Base-by-base conservation (phyloP, 2,797 vertebrate genomes). In the Melanotaenia boesemani region DNA sequence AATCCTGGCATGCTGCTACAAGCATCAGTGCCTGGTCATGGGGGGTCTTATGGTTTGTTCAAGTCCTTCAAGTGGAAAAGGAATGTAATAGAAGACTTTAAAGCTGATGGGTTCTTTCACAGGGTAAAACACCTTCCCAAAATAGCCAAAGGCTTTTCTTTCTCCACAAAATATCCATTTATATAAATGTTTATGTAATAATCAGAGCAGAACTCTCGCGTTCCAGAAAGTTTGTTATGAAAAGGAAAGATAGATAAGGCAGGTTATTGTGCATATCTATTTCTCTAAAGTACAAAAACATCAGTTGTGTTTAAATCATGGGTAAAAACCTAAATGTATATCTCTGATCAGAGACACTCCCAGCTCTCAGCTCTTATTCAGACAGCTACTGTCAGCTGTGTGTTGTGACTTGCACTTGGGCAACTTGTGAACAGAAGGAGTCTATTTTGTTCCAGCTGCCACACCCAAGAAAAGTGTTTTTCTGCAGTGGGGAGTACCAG, bases 381-480 rank as follows among this genome's bases (percentile, higher is more conserved):
- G 75, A 79, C 82, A 72, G 80, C 85, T 72, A 87, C 86, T 89
- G 92, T 91, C 87, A 87, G 89, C 91, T 94, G 91, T 94, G 86
- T 95, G 94, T 95, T 93, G 92, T 89, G 91, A 95, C 94, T 94
- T 95, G 94, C 75, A 83, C 85, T 88, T 76, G 67, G 41, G 90
- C 76, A 92, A 89, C 88, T 74, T 80, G 83, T 24, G 85, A 94
- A 93, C 92, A 93, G 92, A 94, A 94, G 91, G 88, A 90, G 77
- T 95, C 93, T 93, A 90, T 94, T 94, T 94, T 84, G 72, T 88
- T 92, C 85, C 93, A 89, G 88, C 82, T 93, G 93, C 94, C 95
- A 93, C 94, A 93, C 95, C 94, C 95, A 90, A 83, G 72, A 84
- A 93, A 94, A 95, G 89, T 91, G 88, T 92, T 95, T 95, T 94